Evolutionary conservation across 2,888 invertebrate genomes (phyloP), one percentile per base, ranked within the genome.

Genomic region (Sarcophaga carnaria): DNA sequence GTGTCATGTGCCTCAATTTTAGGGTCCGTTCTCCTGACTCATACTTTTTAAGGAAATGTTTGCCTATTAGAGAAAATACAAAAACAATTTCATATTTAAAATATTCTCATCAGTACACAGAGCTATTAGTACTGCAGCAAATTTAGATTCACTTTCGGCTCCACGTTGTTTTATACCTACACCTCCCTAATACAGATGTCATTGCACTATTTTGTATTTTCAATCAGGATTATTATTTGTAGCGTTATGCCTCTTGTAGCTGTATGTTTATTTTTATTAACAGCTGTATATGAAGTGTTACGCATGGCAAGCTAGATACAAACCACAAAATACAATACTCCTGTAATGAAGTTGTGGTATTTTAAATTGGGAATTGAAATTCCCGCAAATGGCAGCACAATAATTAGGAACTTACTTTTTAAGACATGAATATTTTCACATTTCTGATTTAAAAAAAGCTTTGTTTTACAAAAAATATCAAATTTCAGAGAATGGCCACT

Each of bases 51-150:
- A 22, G 22, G 22, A 22, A 22, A 22, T 22, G 22, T 80, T 84
- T 84, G 27, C 54, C 87, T 87, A 54, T 49, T 14, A 54, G 54
- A 54, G 66, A 4, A 70, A 74, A 80, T 59, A 60, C 25, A 45
- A 62, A 25, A 49, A 54, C 37, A 37, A 37, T 37, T 37, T 37
- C 37, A 37, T 17, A 5, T 20, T 10, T 14, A 69, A 54, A 3
- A 49, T 88, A n/a, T 89, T 81, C 45, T 82, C 88, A 27, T 90
- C 90, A 67, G 88, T 88, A 92, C 98, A 98, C 60, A 98, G 91
- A 0, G 98, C 97, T 70, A 98, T 95, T 64, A 98, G 93, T 25
- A 98, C 97, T 3, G 98, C 96, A 1, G 98, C 97, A 76, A 94
- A 94, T 45, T 93, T 93, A 62, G 92, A 90, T 12, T 91, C 91